Evolutionary conservation across 2,797 vertebrate species (phyloP).

Genomic region (Uromys caudimaculatus): DNA sequence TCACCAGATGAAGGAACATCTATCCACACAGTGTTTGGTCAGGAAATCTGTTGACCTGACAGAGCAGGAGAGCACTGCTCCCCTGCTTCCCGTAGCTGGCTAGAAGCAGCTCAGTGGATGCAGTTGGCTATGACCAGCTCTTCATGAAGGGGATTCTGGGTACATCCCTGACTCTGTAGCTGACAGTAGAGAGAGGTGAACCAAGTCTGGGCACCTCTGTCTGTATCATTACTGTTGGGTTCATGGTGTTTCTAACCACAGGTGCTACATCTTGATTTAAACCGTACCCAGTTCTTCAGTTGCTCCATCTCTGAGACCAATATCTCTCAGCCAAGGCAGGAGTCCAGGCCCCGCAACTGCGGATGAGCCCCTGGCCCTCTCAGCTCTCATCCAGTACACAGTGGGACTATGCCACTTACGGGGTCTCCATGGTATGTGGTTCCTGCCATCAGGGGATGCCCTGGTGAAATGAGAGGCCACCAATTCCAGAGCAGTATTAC

Average conservation of each 20-base stretch:
- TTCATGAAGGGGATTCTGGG: background rate
- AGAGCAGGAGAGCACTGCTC: background rate
- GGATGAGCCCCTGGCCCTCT: background rate
- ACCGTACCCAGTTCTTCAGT: fast-evolving
- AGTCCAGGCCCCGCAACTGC: background rate
- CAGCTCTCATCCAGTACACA: background rate
- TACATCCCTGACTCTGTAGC: background rate
- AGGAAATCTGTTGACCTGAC: background rate
- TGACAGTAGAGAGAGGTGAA: background rate
- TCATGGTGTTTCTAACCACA: background rate
- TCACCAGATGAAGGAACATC: background rate
- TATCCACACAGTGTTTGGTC: background rate
- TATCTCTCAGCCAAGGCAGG: background rate
- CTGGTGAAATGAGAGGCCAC: background rate
- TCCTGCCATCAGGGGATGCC: background rate
- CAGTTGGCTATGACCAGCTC: background rate
- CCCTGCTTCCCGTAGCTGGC: no score
- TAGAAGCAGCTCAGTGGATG: background rate
- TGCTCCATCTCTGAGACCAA: background rate
- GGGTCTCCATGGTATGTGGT: background rate
- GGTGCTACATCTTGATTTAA: background rate
- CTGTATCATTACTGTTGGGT: background rate
- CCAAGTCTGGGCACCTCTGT: no score
- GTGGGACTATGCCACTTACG: background rate
- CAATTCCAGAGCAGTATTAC: background rate